A percentile compares a stretch with the other conserved stretches of the same genome.
Conservation (phyloP, 2,113 vertebrate genomes). For the Erythrocebus patas region DNA sequence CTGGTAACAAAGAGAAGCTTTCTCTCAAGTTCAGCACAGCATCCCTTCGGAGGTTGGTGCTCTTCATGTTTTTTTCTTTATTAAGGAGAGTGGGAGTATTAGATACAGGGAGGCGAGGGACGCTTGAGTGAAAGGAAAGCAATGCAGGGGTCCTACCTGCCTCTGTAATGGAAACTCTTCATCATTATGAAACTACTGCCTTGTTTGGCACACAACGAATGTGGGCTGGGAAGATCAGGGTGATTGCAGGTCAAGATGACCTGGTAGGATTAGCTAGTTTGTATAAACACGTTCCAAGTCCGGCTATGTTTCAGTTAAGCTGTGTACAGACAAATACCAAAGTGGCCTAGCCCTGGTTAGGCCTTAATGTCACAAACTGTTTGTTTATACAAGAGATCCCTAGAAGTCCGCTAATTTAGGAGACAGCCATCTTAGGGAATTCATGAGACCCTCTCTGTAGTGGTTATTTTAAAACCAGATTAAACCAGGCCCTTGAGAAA, state of each 20-base stretch:
- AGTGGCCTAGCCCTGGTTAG: slow-evolving; percentile 7
- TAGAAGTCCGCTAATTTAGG: slow-evolving; percentile 63
- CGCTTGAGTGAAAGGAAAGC: not conserved
- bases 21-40: not conserved
- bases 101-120: not conserved
- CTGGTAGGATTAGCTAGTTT: slow-evolving; percentile 77
- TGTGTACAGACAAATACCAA: slow-evolving; percentile 50
- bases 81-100: not conserved
- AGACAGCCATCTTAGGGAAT: slow-evolving; percentile 53
- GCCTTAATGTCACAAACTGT: slow-evolving; percentile 54
- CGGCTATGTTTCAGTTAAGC: slow-evolving; percentile 66
- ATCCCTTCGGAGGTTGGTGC: not conserved
- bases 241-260: slow-evolving; percentile 75
- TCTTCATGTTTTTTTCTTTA: not conserved
- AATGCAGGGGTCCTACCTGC: not conserved
- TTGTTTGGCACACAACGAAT: slow-evolving; percentile 57
- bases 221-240: slow-evolving; percentile 65
- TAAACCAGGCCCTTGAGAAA: slow-evolving; percentile 61
- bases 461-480: slow-evolving; percentile 60
- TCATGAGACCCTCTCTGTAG: slow-evolving; percentile 33
- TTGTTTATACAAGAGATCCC: slow-evolving; percentile 69
- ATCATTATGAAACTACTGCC: slow-evolving; percentile 58
- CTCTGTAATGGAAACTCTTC: slow-evolving; percentile 59
- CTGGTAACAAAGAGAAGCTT: not conserved
- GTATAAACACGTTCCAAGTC: slow-evolving; percentile 71